phyloP scores from a whole-genome alignment of 2,888 invertebrate species.

The Ophion ventricosus region DNA sequence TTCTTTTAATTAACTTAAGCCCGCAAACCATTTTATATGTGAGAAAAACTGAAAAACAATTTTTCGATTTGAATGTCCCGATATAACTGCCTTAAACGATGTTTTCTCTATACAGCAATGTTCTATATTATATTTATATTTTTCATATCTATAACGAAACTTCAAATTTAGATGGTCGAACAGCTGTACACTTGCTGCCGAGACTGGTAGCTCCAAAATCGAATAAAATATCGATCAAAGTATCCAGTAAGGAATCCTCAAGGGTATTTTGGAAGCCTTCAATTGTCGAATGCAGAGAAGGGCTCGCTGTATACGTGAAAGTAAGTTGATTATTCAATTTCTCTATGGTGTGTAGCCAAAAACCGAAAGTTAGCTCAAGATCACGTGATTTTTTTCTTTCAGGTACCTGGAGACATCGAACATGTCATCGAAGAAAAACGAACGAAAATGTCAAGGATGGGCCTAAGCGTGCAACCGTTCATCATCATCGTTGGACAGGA shows the following conservation, averaged over 20 bases:
- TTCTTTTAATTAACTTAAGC: no score
- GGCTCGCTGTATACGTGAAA: constrained; percentile 30
- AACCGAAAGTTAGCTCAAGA: neutral
- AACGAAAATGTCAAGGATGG: constrained; percentile 33
- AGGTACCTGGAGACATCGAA: constrained; percentile 45
- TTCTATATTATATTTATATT: no score
- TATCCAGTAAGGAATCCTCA: neutral
- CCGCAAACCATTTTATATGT: no score
- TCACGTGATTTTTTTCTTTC: constrained; percentile 3
- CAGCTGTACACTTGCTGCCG: constrained; percentile 36
- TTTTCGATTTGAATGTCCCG: no score
- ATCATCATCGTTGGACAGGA: no score
- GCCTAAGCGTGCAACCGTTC: constrained; percentile 33
- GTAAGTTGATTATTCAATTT: constrained; percentile 13
- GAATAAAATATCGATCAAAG: constrained; percentile 24
- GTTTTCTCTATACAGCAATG: no score
- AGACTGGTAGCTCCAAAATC: constrained; percentile 37
- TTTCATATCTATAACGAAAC: neutral
- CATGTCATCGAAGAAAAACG: constrained; percentile 21
- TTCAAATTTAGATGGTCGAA: constrained; percentile 31
- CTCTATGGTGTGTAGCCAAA: neutral
- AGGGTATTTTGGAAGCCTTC: constrained; percentile 38
- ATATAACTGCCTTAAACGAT: no score
- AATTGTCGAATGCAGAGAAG: constrained; percentile 36
- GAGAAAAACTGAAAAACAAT: no score